Base-by-base conservation (phyloP, 2,888 invertebrate genomes). In the Stenodema calcarata region DNA sequence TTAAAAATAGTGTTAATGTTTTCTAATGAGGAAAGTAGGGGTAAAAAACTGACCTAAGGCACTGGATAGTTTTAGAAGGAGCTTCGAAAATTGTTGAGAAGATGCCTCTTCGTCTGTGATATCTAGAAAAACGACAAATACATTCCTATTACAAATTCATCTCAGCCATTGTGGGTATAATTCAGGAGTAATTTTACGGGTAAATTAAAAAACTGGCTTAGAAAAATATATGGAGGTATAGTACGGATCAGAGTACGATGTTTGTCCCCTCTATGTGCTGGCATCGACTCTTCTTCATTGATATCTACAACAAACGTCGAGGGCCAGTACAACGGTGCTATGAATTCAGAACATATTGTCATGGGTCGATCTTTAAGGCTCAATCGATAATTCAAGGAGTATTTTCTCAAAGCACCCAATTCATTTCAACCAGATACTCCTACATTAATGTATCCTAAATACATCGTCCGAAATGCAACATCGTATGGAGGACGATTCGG, bases 81-180 rank as follows among this genome's bases (percentile, higher is more conserved):
- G 84, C 84, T 84, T 84, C 54, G 84, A 84, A 84, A 84, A 84
- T 62, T 84, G 84, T 75, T 84, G 84, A 27, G 84, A 84, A 44
- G 84, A 84, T n/a, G 75, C 84, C 84, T 84, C 84, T 70, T 84
- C 84, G 47, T 84, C 84, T 42, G 84, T 84, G 84, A 84, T 84
- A 84, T 84, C 84, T 84, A 84, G 44, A 84, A 84, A 84, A 80
- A 50, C 50, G 54, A 28, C 14, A 54, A 73, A 84, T 18, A 47
- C n/a, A 75, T 6, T 69, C 14, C 69, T 23, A 23, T 69, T 69
- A 28, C 69, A 69, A 4, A 69, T 16, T 11, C 9, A 69, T 28
- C n/a, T 69, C 23, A 18, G 69, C 12, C 28, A 69, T 28, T 7
- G 28, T n/a, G 1, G 47, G 6, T 47, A 14, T 16, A 47, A 47